Evolutionary conservation across 2,797 vertebrate species (phyloP).

Genomic region (Hirundo rustica): DNA sequence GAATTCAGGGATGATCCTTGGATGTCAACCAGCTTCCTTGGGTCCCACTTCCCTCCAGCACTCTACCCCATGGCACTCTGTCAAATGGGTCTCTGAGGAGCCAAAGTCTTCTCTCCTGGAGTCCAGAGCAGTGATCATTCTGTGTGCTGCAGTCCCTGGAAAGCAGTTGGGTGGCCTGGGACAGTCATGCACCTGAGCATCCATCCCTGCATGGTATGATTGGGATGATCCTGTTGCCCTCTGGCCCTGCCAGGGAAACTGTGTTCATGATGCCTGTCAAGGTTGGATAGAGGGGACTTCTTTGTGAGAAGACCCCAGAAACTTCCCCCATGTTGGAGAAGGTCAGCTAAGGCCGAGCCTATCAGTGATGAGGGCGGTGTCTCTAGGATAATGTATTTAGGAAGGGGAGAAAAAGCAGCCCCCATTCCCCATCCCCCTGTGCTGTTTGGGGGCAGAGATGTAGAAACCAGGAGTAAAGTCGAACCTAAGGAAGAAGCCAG

Average conservation of each 20-base stretch:
- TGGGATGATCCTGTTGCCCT: background rate
- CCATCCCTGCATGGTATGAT: background rate
- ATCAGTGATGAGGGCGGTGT: accelerated
- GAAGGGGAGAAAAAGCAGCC: background rate
- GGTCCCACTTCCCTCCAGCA: background rate
- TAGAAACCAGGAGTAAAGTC: background rate
- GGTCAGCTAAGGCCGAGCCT: background rate
- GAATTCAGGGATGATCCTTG: background rate
- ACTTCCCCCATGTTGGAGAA: background rate
- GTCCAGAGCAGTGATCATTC: background rate
- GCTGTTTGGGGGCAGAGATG: background rate
- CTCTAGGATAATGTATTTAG: background rate
- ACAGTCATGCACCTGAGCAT: background rate
- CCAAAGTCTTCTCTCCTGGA: background rate
- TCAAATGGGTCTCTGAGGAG: background rate
- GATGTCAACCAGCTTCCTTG: background rate
- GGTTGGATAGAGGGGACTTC: background rate
- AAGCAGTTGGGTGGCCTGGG: background rate
- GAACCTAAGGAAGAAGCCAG: background rate
- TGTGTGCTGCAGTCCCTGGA: background rate
- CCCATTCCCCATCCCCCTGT: background rate
- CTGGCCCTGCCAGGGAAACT: background rate
- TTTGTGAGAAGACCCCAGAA: background rate
- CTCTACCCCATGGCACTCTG: background rate
- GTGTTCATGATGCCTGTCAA: background rate